Evolutionary conservation across 2,888 invertebrate genomes (phyloP), one percentile per base, ranked within the genome.

Genomic region (Metellina segmentata): DNA sequence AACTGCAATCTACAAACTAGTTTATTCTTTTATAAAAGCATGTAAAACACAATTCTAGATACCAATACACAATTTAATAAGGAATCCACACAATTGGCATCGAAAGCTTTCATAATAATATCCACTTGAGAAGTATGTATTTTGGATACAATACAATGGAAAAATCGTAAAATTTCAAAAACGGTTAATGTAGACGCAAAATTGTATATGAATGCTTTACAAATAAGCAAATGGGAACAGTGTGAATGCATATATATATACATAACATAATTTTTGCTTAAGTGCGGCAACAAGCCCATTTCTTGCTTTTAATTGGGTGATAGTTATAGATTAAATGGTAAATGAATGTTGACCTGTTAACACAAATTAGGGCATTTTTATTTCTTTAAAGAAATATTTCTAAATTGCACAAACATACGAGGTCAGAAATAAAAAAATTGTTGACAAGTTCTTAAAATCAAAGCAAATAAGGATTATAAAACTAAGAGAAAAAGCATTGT

Each of bases 11-110:
- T 61, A 61, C 9, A 61, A 13, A 53, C 79, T 79, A 79, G 34
- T 79, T 79, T 79, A 79, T 79, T 79, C 61, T 16, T 79, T 79
- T 79, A 79, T 79, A 79, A 79, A 79, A 79, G 79, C 79, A 53
- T 61, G 61, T 79, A 53, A 79, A 79, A 79, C 61, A 79, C 61
- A 79, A 53, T 79, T 79, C 79, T 79, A 79, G 19, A 20, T n/a
- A 79, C 11, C 34, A 20, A 79, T 79, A 61, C 79, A 79, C 61
- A 61, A 61, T 61, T 61, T 16, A 61, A 61, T 61, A 61, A 61
- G 61, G 61, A 61, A 61, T 61, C 61, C 61, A 61, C 16, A 61
- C 61, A 61, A 5, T 61, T 61, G 61, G 61, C 61, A 61, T 61
- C 61, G 61, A 61, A 61, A 61, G 61, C 61, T 61, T 61, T 61